Evolutionary conservation across 2,797 vertebrate species (phyloP).

Genomic region (Philypnodon macrostomus): DNA sequence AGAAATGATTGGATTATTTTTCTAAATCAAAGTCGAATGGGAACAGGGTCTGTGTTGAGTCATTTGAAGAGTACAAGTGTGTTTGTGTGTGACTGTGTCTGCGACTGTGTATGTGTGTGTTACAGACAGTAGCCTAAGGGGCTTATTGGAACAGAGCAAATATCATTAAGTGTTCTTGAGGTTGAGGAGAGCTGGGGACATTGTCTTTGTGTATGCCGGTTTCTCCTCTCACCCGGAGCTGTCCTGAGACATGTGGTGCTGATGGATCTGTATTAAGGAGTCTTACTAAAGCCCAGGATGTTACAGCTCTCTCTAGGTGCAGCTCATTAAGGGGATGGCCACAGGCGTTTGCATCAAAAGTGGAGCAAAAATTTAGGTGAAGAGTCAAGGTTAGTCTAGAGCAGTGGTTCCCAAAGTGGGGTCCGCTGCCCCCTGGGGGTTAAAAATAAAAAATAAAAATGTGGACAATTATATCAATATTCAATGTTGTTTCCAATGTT

Average conservation of each 20-base stretch:
- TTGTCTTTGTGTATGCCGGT: conserved; percentile 10
- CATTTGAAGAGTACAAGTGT: conserved; percentile 6
- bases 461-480: too few relatives aligned
- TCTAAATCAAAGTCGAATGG: conserved; percentile 36
- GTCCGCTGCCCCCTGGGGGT: too few relatives aligned
- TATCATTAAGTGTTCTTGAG: conserved; percentile 60
- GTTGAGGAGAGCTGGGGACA: conserved; percentile 39
- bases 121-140: conserved; percentile 29
- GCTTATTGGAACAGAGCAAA: conserved; percentile 52
- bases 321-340: conserved; percentile 21
- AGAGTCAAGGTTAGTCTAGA: neutral
- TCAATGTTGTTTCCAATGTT: too few relatives aligned
- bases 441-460: too few relatives aligned
- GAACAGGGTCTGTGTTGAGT: conserved; percentile 20
- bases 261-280: conserved; percentile 9
- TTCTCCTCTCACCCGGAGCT: conserved; percentile 5
- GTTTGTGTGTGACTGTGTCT: conserved; percentile 1
- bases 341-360: conserved; percentile 14
- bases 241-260: neutral
- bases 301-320: conserved; percentile 25
- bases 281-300: conserved; percentile 18
- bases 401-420: too few relatives aligned
- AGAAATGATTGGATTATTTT: conserved; percentile 31
- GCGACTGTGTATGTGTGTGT: conserved; percentile 7
- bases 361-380: conserved; percentile 8